These are phyloP conservation scores for Pachyramphus minor DNA, from an alignment of 2,113 vertebrate genomes.

Conservation along the genomic window DNA sequence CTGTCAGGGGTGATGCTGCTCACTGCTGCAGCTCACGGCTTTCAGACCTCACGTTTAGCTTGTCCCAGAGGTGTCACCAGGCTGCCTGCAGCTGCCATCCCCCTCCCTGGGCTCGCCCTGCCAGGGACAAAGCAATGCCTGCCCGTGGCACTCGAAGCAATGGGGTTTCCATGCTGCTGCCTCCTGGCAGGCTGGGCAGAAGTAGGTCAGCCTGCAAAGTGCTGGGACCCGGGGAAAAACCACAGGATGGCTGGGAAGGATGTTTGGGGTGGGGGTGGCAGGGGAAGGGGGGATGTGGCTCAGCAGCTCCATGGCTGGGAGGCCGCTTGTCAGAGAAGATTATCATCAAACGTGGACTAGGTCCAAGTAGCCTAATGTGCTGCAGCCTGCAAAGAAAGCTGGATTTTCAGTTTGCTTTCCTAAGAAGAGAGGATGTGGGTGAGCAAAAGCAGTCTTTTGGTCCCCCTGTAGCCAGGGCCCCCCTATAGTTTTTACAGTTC, in stretches of 20 bases:
- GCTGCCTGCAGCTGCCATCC: background rate
- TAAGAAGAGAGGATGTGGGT: background rate
- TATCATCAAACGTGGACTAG: background rate
- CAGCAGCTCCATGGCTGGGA: background rate
- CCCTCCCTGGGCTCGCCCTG: fast-evolving
- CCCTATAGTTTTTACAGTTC: background rate
- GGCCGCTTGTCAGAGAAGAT: background rate
- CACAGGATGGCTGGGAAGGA: background rate
- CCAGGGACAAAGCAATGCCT: fast-evolving
- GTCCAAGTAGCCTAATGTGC: background rate
- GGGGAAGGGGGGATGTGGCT: background rate
- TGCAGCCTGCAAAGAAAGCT: background rate
- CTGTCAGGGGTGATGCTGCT: fast-evolving
- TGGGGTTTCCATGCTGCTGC: background rate
- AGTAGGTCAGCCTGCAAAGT: constrained; percentile 15
- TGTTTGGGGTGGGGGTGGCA: background rate
- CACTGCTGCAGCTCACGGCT: background rate
- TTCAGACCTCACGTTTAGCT: fast-evolving
- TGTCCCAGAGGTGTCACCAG: background rate
- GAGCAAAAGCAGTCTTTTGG: background rate
- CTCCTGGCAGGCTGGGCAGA: background rate
- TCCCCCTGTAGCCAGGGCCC: background rate
- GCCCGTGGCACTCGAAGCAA: background rate
- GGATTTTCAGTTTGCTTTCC: background rate
- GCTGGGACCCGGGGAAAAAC: background rate